Percentiles rank a stretch among this genome's conserved stretches.
These are phyloP conservation scores for Tinea pellionella DNA, from an alignment of 2,888 invertebrate species.

Conservation along the genomic window DNA sequence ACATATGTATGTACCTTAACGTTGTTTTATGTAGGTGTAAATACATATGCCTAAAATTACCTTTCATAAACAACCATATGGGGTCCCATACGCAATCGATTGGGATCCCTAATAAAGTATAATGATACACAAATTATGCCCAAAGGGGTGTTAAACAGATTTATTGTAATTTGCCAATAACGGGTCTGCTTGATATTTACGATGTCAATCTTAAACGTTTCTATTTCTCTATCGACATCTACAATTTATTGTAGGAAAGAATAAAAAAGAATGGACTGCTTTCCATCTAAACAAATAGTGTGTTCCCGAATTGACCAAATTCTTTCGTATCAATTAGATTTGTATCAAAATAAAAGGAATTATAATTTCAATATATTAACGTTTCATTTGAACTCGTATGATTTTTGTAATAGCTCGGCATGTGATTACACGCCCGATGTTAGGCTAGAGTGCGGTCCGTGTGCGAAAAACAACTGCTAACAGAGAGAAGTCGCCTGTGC, in stretches of 20 bases:
- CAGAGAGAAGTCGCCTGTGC: too few relatives aligned
- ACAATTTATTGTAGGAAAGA: not conserved
- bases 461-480: too few relatives aligned
- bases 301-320: not conserved
- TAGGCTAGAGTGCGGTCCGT: too few relatives aligned
- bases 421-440: too few relatives aligned
- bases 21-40: too few relatives aligned
- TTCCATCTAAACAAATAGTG: not conserved
- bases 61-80: not conserved
- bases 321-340: not conserved
- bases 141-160: conserved; percentile 15
- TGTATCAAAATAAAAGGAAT: too few relatives aligned
- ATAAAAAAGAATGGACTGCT: not conserved
- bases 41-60: not conserved
- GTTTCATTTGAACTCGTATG: too few relatives aligned
- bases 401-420: too few relatives aligned
- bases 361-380: too few relatives aligned
- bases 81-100: not conserved
- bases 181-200: conserved; percentile 39
- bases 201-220: conserved; percentile 40
- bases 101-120: not conserved
- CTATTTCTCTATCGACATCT: not conserved
- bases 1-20: too few relatives aligned
- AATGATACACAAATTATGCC: not conserved
- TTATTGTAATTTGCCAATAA: conserved; percentile 33